These are phyloP conservation scores for Aphelocoma coerulescens DNA, from an alignment of 2,113 vertebrate species.

Conservation along the genomic window DNA sequence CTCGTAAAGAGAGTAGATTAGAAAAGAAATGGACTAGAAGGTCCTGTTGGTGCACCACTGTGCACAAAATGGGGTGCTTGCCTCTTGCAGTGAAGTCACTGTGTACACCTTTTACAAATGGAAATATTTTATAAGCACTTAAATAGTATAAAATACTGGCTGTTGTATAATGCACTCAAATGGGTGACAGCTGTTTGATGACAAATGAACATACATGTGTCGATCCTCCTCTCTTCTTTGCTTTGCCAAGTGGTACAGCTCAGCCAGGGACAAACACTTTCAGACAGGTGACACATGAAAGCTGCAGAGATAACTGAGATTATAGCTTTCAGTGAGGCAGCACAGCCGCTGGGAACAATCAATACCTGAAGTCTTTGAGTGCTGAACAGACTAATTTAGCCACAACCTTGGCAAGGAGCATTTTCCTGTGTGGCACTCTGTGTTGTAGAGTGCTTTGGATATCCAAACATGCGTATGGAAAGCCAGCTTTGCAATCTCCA, in stretches of 20 bases:
- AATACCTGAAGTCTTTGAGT: background rate
- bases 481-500: background rate
- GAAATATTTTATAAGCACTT: background rate
- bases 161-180: background rate
- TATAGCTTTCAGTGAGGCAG: background rate
- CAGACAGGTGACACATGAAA: background rate
- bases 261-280: background rate
- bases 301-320: background rate
- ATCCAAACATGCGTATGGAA: background rate
- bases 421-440: background rate
- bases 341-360: background rate
- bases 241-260: background rate
- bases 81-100: background rate
- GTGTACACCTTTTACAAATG: background rate
- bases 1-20: background rate
- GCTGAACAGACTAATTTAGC: background rate
- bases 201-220: background rate
- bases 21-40: background rate
- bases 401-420: background rate
- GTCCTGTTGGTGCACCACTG: background rate
- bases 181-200: background rate
- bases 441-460: background rate
- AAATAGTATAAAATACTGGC: background rate
- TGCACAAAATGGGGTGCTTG: background rate
- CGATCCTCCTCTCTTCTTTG: background rate